These are phyloP conservation scores for Thunnus albacares DNA, from an alignment of 2,797 vertebrate genomes.

Conservation along the genomic window DNA sequence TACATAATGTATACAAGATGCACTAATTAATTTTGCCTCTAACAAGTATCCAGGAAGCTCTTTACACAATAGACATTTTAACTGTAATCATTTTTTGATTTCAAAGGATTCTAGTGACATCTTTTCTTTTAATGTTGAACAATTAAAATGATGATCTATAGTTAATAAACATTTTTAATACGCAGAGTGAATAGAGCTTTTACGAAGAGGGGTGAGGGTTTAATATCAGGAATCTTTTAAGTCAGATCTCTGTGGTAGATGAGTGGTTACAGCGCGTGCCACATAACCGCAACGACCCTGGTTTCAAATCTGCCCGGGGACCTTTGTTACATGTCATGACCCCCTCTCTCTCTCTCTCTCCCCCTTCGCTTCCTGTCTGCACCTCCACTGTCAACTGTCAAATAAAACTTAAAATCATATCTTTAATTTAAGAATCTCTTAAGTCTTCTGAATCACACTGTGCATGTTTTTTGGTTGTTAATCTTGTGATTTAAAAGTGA, in stretches of 20 bases:
- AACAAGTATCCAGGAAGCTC: conserved; percentile 3
- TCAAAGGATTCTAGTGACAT: conserved; percentile 23
- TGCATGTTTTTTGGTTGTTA: conserved; percentile 38
- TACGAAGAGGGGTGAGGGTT: conserved; percentile 29
- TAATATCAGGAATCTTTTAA: conserved; percentile 20
- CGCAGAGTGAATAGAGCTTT: conserved; percentile 24
- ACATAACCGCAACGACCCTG: too few relatives aligned
- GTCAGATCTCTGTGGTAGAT: too few relatives aligned
- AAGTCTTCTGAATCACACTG: conserved; percentile 46
- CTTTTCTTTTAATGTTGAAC: conserved; percentile 48
- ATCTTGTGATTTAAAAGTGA: conserved; percentile 6
- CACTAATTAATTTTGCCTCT: not conserved
- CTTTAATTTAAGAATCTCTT: conserved; percentile 19
- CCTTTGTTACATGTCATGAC: too few relatives aligned
- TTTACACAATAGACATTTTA: conserved; percentile 31
- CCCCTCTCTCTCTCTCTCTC: too few relatives aligned
- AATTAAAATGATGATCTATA: conserved; percentile 37
- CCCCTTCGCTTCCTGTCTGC: too few relatives aligned
- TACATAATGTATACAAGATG: conserved; percentile 1
- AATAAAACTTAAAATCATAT: too few relatives aligned
- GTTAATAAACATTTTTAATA: conserved; percentile 38
- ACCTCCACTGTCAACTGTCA: too few relatives aligned
- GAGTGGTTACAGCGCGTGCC: too few relatives aligned
- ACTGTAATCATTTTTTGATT: conserved; percentile 41
- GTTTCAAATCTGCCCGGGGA: too few relatives aligned